Percentiles rank a stretch among this genome's conserved stretches.
Conservation (phyloP, 2,888 invertebrate genomes). For the Horisme vitalbata region DNA sequence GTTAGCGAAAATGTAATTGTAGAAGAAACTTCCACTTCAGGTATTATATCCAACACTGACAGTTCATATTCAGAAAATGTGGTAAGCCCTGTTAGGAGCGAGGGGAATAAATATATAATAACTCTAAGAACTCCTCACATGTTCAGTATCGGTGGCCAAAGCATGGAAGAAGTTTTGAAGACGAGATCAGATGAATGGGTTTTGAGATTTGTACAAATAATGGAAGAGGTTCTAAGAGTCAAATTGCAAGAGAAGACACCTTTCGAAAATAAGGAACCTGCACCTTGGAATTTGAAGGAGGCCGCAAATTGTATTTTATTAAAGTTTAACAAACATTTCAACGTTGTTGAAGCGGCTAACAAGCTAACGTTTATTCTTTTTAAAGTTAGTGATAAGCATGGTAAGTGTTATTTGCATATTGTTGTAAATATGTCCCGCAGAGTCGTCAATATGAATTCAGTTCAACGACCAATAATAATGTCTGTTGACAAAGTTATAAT, state of each 20-base stretch:
- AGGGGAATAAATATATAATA: conserved; percentile 4
- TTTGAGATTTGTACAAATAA: conserved; percentile 65
- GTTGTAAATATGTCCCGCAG: no score
- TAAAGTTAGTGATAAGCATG: conserved; percentile 50
- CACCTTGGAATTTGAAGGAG: conserved; percentile 65
- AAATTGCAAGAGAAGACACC: conserved; percentile 50
- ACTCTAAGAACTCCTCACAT: conserved; percentile 38
- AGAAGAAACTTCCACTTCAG: conserved; percentile 49
- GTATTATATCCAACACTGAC: conserved; percentile 46
- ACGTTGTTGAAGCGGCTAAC: conserved; percentile 50
- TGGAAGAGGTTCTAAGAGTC: conserved; percentile 66
- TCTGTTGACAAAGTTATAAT: no score
- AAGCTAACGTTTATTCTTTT: conserved; percentile 51
- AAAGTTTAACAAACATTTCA: conserved; percentile 43
- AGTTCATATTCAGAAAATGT: conserved; percentile 9
- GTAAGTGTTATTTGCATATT: conserved; percentile 41
- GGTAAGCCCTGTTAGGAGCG: conserved; percentile 9
- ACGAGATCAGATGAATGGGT: conserved; percentile 65
- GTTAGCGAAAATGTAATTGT: conserved; percentile 30
- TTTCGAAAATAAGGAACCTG: conserved; percentile 42
- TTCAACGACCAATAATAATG: no score
- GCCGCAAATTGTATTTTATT: conserved; percentile 57
- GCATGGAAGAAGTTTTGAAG: conserved; percentile 56
- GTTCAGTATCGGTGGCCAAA: conserved; percentile 51
- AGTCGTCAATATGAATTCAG: no score